Evolutionary conservation across 2,888 invertebrate species (phyloP), one percentile per base, ranked within the genome.

Genomic region (Gibbula magus): DNA sequence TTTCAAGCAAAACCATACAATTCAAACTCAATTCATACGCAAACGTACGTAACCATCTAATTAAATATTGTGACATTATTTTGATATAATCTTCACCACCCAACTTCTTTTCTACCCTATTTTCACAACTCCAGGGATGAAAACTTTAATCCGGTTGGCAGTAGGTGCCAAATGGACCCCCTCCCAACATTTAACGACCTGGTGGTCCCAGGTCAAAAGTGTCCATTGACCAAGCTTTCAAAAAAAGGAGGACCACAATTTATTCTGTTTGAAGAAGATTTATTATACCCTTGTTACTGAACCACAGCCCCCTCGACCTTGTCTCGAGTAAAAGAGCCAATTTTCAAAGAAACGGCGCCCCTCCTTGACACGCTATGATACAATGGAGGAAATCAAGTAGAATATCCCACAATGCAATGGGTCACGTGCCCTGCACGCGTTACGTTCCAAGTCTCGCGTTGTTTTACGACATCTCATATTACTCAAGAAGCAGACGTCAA

Each of bases 401-500:
- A 61, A 61, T 29, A 25, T 29, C 25, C 29, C 29, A 61, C 61
- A 61, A 61, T 61, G 61, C 61, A 29, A 29, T 16, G 25, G 61
- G 61, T 25, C 61, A 16, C 61, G 61, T 61, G 61, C 61, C 29
- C 61, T 29, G 61, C 61, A 61, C 61, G 61, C 61, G 61, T 61
- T 61, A 61, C 61, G 61, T 29, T 61, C 16, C 29, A 61, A 61
- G 25, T 61, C 16, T 22, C 61, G 61, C 61, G 61, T 61, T 61
- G 29, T 61, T 61, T 61, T 61, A 61, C 61, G 61, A 29, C 25
- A 61, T 61, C 61, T 13, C 29, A 61, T 61, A 61, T 61, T 61
- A 61, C 61, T n/a, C 61, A 61, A 61, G 61, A 61, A 22, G 61
- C 29, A 18, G 29, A 25, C 61, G 16, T 13, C 61, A 25, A 22